Conservation (phyloP, 2,113 vertebrate species). For the Varanus komodoensis region DNA sequence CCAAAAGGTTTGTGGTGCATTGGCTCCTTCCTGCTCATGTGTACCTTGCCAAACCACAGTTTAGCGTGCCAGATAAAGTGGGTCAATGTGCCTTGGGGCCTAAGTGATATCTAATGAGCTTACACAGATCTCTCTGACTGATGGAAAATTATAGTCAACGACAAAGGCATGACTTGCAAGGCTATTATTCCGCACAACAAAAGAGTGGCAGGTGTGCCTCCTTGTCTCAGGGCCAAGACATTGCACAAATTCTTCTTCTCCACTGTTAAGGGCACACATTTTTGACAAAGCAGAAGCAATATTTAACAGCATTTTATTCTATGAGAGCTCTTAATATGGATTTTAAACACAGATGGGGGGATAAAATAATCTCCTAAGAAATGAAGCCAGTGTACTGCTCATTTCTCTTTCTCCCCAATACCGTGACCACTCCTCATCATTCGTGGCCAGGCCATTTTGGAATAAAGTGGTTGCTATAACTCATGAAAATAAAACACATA, state of each 20-base stretch:
- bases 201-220: not conserved
- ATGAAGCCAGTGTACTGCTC: conserved; percentile 27
- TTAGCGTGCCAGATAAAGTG: not conserved
- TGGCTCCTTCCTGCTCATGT: not conserved
- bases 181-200: not conserved
- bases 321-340: conserved; percentile 32
- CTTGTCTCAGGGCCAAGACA: not conserved
- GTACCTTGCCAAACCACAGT: not conserved
- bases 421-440: conserved; percentile 41
- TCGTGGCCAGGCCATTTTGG: conserved; percentile 55
- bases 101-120: not conserved
- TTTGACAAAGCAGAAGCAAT: not conserved
- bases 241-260: not conserved
- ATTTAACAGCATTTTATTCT: conserved; percentile 10
- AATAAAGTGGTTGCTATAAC: conserved; percentile 74
- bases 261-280: not conserved
- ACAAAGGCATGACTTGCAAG: not conserved
- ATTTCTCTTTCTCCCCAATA: conserved; percentile 52
- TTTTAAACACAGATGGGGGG: not conserved
- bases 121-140: conserved; percentile 36
- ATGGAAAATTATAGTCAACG: conserved; percentile 29
- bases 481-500: conserved; percentile 82
- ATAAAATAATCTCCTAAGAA: conserved; percentile 31
- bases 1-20: too few relatives aligned
- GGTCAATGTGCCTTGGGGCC: not conserved